A percentile compares a stretch with the other conserved stretches of the same genome.
phyloP scores from a whole-genome alignment of 35 echinoderm and acorn worm species.

The Ophiothrix spiculata region DNA sequence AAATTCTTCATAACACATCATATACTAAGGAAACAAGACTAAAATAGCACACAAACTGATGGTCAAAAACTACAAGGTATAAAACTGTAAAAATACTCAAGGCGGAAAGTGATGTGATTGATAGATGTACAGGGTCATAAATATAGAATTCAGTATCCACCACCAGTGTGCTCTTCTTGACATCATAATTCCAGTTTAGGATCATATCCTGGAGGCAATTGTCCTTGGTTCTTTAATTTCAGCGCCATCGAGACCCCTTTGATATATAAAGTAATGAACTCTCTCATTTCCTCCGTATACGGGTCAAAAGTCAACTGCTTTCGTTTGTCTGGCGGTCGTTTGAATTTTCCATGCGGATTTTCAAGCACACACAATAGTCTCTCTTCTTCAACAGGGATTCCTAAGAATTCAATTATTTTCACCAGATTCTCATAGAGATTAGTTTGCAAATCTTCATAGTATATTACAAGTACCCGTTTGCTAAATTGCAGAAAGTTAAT shows the following conservation, averaged over 20 bases:
- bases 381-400: constrained; percentile 48
- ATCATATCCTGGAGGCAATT: constrained; percentile 62
- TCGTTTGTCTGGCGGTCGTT: constrained; percentile 54
- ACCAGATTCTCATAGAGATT: constrained; percentile 53
- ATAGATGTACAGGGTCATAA: neutral
- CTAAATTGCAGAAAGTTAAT: constrained; percentile 82
- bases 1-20: too few species aligned
- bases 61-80: neutral
- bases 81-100: neutral
- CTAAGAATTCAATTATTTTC: constrained; percentile 64
- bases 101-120: neutral
- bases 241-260: constrained; percentile 93
- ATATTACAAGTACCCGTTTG: constrained; percentile 74
- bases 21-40: too few species aligned
- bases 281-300: constrained; percentile 92
- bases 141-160: neutral
- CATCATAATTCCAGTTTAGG: constrained; percentile 66
- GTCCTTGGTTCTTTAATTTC: constrained; percentile 62
- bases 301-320: constrained; percentile 75
- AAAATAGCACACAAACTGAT: neutral
- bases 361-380: constrained; percentile 73
- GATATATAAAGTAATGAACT: constrained; percentile 65
- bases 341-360: constrained; percentile 85
- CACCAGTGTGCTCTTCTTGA: neutral
- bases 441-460: constrained; percentile 84